Base-by-base conservation (phyloP, 2,113 vertebrate genomes). In the Glaucidium brasilianum region DNA sequence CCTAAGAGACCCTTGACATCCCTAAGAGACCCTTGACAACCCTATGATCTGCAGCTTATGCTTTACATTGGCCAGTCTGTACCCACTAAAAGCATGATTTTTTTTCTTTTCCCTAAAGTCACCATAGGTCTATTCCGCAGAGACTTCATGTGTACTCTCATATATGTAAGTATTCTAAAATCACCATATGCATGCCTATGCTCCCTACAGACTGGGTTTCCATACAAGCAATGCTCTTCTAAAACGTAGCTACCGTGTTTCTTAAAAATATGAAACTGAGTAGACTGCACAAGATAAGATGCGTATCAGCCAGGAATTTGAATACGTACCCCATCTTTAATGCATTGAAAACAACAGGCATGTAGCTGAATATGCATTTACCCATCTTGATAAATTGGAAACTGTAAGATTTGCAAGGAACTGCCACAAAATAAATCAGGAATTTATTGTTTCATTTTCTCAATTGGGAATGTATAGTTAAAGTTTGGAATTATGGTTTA, bases 331-430 rank as follows among this genome's bases (percentile, higher is more conserved):
- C 19, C 39, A 64, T 25, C 58, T 80, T 69, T 23, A 60, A 18
- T n/a, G 53, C 5, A 0, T 7, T 29, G 29, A 19, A 79, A 88
- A 35, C 29, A 29, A 12, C 37, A 7, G 1, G 5, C 2, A 1
- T 5, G 18, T 26, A 71, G 35, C 39, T 69, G 26, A 76, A 37
- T 23, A 9, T 32, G 30, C 32, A n/a, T 69, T 67, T 81, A 29
- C 3, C 18, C 17, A 23, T 41, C 68, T 58, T 80, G n/a, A 8
- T 88, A 23, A 63, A 58, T 0, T 41, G 23, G 32, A 23, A 90
- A 58, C 15, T 3, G 7, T 35, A 43, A 71, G 56, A 52, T 82
- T 60, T 71, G 11, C 23, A 72, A n/a, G 25, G 35, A 55, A 43
- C 39, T 45, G 34, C 39, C 79, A 41, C 25, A 80, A 56, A 69